phyloP scores from a whole-genome alignment of 2,113 vertebrate species.

The Melanerpes aurifrons region DNA sequence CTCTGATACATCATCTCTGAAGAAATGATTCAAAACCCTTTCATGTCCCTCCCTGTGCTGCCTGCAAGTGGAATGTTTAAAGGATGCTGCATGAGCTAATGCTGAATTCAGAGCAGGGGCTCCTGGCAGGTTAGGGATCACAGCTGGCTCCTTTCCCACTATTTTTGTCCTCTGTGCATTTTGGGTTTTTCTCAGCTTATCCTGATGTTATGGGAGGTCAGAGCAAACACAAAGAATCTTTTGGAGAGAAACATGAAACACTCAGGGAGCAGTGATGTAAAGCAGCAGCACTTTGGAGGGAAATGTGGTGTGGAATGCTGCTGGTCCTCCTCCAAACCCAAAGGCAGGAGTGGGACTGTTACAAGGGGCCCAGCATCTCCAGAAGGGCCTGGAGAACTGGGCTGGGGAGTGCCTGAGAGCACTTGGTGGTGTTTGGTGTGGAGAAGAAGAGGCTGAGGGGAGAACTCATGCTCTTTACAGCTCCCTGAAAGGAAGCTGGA shows the following conservation, averaged over 20 bases:
- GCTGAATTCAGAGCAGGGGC: not conserved
- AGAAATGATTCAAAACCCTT: conserved; percentile 39
- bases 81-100: not conserved
- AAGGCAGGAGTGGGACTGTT: no score
- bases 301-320: not conserved
- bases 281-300: not conserved
- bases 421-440: no score
- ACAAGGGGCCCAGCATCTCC: not conserved
- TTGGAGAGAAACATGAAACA: not conserved
- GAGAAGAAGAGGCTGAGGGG: no score
- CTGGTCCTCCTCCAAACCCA: not conserved
- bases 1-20: conserved; percentile 20
- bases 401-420: no score
- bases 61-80: conserved; percentile 19
- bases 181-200: not conserved
- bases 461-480: no score
- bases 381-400: no score
- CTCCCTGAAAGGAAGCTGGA: no score
- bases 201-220: not conserved
- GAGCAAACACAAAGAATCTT: not conserved
- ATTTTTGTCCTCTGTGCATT: not conserved
- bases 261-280: not conserved
- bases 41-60: not conserved
- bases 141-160: not conserved
- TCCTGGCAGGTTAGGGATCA: not conserved